These are phyloP conservation scores for Andinoacara biseriatus DNA, from an alignment of 2,113 vertebrate genomes.

Conservation along the genomic window DNA sequence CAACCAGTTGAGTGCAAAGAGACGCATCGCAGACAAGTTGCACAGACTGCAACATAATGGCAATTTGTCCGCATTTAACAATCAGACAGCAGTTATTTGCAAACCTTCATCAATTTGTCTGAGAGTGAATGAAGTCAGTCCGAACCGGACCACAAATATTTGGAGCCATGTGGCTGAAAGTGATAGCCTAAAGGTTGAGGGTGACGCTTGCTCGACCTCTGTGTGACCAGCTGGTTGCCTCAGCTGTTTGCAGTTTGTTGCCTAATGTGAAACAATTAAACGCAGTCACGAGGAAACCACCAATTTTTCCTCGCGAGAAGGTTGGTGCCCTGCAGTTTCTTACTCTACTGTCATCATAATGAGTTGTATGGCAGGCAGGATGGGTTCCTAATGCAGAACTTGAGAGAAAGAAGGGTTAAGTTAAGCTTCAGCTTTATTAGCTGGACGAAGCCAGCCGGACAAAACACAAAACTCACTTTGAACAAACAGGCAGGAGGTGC, in stretches of 20 bases:
- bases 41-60: neutral
- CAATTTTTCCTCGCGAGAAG: neutral
- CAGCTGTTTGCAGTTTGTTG: neutral
- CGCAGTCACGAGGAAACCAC: neutral
- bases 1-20: neutral
- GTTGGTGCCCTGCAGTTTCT: too few relatives aligned
- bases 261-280: neutral
- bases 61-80: neutral
- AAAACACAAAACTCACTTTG: too few relatives aligned
- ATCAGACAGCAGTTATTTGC: neutral
- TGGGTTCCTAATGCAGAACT: too few relatives aligned
- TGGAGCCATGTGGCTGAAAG: neutral
- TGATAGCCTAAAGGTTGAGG: neutral
- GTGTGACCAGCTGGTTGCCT: neutral
- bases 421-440: too few relatives aligned
- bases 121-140: neutral
- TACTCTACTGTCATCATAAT: neutral
- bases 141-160: neutral
- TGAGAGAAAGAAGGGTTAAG: too few relatives aligned
- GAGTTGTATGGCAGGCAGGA: too few relatives aligned
- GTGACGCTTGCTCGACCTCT: neutral
- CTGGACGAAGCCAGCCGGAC: too few relatives aligned
- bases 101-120: neutral
- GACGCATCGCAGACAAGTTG: neutral
- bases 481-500: too few relatives aligned